Conservation (phyloP, 2,113 vertebrate species). For the Daphoenositta chrysoptera region DNA sequence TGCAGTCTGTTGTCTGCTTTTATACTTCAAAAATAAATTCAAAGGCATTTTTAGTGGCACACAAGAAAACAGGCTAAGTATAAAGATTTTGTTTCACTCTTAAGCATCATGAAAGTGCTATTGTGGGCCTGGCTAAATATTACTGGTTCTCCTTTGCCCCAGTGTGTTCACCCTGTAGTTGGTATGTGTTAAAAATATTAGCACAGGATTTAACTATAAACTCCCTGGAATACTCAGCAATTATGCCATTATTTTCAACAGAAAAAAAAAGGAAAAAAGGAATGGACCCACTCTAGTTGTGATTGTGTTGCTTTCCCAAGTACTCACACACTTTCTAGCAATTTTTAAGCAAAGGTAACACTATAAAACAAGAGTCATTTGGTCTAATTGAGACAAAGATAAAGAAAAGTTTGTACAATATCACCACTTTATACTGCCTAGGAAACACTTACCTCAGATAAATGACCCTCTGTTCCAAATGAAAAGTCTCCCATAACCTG, state of each 20-base stretch:
- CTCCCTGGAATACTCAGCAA: neutral
- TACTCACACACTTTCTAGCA: neutral
- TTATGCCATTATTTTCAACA: neutral
- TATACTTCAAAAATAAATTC: neutral
- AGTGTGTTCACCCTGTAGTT: neutral
- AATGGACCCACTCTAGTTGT: neutral
- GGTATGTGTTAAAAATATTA: neutral
- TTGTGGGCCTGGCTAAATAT: neutral
- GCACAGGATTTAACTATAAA: neutral
- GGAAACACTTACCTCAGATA: constrained; percentile 56
- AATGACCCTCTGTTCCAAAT: constrained; percentile 14
- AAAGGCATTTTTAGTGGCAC: neutral
- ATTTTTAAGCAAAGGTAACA: neutral
- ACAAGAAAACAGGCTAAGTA: neutral
- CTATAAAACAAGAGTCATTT: neutral
- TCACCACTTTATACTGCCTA: neutral
- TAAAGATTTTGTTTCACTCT: neutral
- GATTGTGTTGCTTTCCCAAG: neutral
- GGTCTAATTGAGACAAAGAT: constrained; percentile 15
- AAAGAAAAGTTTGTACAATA: neutral
- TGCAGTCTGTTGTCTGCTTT: neutral
- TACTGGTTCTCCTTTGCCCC: neutral
- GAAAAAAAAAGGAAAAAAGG: neutral
- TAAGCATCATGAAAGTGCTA: neutral
- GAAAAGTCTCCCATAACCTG: constrained; percentile 32